Percentiles rank a stretch among this genome's conserved stretches.
Evolutionary conservation across 2,888 invertebrate genomes (phyloP).

Genomic region (Desoria tigrina): DNA sequence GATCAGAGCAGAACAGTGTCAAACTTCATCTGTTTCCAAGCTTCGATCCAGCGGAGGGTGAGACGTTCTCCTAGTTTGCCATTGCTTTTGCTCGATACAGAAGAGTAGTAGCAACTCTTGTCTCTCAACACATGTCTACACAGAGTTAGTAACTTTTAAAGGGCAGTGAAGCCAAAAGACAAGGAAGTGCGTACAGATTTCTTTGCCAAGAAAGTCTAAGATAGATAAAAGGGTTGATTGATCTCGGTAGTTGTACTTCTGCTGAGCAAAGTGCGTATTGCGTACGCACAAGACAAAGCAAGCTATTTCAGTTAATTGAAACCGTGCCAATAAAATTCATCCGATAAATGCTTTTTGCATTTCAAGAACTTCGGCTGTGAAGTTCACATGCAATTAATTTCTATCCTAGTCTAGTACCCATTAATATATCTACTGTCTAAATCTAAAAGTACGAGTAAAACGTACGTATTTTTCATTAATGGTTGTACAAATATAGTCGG

Average conservation of each 20-base stretch:
- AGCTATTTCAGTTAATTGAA: constrained; percentile 20
- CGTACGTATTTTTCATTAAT: no score
- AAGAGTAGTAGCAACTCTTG: background rate
- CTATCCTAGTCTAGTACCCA: no score
- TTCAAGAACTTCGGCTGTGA: background rate
- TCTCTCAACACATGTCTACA: background rate
- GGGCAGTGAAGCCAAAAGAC: background rate
- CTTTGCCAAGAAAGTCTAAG: constrained; percentile 7
- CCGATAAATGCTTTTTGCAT: background rate
- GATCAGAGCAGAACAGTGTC: no score
- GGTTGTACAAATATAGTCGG: no score
- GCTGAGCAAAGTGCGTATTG: constrained; percentile 6
- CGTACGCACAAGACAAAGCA: background rate
- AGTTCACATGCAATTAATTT: background rate
- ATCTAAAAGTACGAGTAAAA: no score
- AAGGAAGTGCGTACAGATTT: constrained; percentile 2
- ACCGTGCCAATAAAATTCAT: constrained; percentile 20
- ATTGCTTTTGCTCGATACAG: no score
- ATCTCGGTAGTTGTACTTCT: background rate
- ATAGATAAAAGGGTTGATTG: background rate
- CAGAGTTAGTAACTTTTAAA: background rate
- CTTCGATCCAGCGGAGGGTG: no score
- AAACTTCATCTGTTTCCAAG: no score
- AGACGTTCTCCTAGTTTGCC: no score
- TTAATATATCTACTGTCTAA: no score